Percentiles rank a stretch among this genome's conserved stretches.
These are phyloP conservation scores for Leptinotarsa lineolata DNA, from an alignment of 1,140 invertebrate genomes.

Conservation along the genomic window DNA sequence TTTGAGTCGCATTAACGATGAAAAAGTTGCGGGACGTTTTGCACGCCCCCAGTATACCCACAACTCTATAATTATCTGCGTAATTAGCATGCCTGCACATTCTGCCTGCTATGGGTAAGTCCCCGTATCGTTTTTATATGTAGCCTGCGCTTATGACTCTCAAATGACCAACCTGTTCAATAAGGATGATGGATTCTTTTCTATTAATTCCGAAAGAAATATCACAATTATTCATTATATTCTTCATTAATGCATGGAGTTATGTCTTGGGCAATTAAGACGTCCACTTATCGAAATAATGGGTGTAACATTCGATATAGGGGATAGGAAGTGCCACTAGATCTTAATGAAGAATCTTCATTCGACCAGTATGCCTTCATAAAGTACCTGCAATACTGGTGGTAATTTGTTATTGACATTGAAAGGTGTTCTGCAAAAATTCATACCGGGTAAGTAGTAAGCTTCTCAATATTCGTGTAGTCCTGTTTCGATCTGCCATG, in stretches of 20 bases:
- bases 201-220: neutral
- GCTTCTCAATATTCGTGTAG: too few species aligned
- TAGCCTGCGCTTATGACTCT: neutral
- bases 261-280: neutral
- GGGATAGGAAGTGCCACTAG: neutral
- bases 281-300: neutral
- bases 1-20: too few species aligned
- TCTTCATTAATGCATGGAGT: neutral
- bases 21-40: too few species aligned
- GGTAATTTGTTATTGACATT: neutral
- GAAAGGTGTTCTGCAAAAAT: neutral
- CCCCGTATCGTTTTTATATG: neutral
- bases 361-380: neutral
- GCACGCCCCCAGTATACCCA: too few species aligned
- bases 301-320: neutral
- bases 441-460: too few species aligned
- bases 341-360: neutral
- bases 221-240: neutral
- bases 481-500: too few species aligned
- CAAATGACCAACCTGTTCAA: neutral
- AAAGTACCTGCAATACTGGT: neutral
- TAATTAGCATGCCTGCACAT: neutral
- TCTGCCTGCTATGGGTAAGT: neutral
- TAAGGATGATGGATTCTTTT: neutral
- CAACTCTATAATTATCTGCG: too few species aligned